Evolutionary conservation across 2,888 invertebrate species (phyloP).

Genomic region (Parochlus steinenii): DNA sequence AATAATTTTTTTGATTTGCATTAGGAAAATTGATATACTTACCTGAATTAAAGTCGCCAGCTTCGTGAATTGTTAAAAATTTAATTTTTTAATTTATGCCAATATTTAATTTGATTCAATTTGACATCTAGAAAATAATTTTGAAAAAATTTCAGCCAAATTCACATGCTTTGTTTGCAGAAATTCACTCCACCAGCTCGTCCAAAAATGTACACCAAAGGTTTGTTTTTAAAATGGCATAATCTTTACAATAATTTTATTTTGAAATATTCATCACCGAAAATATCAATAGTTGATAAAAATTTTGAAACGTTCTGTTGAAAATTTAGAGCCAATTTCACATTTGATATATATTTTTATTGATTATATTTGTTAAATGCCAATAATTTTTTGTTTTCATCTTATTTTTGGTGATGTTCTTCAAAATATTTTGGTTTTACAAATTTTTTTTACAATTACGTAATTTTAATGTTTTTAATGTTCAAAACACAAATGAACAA

Average conservation of each 20-base stretch:
- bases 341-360: too few relatives aligned
- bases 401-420: neutral
- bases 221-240: conserved; percentile 21
- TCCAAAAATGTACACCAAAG: conserved; percentile 22
- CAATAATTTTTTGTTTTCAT: too few relatives aligned
- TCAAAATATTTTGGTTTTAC: conserved; percentile 7
- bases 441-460: conserved; percentile 2
- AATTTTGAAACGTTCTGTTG: too few relatives aligned
- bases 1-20: too few relatives aligned
- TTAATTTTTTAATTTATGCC: neutral
- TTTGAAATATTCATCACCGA: conserved; percentile 1
- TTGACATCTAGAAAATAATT: conserved; percentile 6
- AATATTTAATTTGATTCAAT: neutral
- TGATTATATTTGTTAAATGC: too few relatives aligned
- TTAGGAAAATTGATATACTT: conserved; percentile 5
- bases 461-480: too few relatives aligned
- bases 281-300: too few relatives aligned
- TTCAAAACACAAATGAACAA: too few relatives aligned
- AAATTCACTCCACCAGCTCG: conserved; percentile 15
- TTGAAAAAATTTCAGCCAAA: conserved; percentile 1
- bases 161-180: too few relatives aligned
- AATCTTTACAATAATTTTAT: conserved; percentile 15
- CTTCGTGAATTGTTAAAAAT: conserved; percentile 8
- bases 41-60: conserved; percentile 6
- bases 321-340: too few relatives aligned